Evolutionary conservation across 2,797 vertebrate genomes (phyloP).

Genomic region (Balearica regulorum): DNA sequence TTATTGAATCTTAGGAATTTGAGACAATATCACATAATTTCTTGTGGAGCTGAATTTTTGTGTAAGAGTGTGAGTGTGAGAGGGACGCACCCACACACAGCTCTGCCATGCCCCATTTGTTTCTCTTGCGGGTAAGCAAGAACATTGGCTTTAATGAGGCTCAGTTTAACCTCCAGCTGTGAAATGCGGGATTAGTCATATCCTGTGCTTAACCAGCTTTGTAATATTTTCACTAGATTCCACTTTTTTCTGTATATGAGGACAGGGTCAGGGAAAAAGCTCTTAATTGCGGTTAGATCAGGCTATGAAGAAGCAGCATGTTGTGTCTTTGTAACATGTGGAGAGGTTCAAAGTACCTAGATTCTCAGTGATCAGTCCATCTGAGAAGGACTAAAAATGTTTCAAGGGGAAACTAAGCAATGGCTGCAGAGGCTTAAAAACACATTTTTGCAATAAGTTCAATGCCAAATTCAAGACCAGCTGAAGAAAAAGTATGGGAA

Average conservation of each 20-base stretch:
- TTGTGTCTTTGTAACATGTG: background rate
- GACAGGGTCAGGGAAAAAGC: background rate
- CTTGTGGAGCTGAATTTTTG: background rate
- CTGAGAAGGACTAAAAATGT: background rate
- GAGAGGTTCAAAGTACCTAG: background rate
- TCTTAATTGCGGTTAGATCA: background rate
- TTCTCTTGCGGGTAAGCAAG: constrained; percentile 38
- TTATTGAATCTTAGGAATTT: background rate
- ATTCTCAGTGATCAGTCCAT: background rate
- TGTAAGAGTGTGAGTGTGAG: background rate
- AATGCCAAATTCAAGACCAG: background rate
- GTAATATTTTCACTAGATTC: constrained; percentile 39
- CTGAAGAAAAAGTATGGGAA: background rate
- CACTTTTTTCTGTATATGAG: background rate
- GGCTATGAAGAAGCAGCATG: background rate
- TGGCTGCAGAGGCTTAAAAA: background rate
- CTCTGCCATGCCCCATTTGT: constrained; percentile 47
- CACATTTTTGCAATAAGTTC: background rate
- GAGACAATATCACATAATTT: background rate
- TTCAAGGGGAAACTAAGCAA: background rate
- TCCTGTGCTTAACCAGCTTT: constrained; percentile 52
- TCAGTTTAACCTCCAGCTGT: constrained; percentile 65
- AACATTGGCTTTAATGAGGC: constrained; percentile 58
- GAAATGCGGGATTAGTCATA: constrained; percentile 55
- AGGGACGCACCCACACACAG: background rate